Evolutionary conservation across 2,113 vertebrate genomes (phyloP).

Genomic region (Pituophis catenifer): DNA sequence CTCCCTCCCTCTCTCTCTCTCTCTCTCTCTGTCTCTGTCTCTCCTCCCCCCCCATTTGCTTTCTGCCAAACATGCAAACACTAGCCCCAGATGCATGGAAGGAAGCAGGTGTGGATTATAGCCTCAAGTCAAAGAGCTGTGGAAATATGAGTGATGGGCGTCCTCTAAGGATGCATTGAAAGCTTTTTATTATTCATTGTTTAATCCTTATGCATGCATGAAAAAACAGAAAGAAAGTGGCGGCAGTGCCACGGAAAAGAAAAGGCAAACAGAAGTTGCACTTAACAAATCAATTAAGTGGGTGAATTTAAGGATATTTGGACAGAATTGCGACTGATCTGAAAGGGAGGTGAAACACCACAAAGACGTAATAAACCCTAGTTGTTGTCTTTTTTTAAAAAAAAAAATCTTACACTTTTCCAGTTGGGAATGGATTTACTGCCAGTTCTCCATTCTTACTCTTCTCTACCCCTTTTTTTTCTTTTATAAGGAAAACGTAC

Average conservation of each 20-base stretch:
- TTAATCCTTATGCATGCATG: slow-evolving; percentile 1
- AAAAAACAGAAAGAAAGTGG: background rate
- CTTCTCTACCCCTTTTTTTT: background rate
- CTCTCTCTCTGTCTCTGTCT: no score
- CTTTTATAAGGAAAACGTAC: background rate
- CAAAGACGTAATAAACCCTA: background rate
- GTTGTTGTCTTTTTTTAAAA: background rate
- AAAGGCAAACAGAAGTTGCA: background rate
- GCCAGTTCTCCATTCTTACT: background rate
- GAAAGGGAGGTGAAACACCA: background rate
- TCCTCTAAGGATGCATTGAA: background rate
- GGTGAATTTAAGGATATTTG: background rate
- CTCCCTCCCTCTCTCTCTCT: no score
- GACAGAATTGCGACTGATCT: background rate
- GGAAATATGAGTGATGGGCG: background rate
- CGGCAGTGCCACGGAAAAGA: background rate
- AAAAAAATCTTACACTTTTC: background rate
- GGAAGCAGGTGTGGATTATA: background rate
- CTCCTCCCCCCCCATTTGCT: background rate
- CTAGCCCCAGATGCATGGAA: slow-evolving; percentile 13
- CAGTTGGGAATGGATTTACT: background rate
- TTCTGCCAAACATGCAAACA: slow-evolving; percentile 5
- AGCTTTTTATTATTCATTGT: slow-evolving; percentile 17
- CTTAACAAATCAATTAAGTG: background rate
- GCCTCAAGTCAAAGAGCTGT: background rate